phyloP scores from a whole-genome alignment of 2,888 invertebrate species.

The Trypoxylon attenuatum region DNA sequence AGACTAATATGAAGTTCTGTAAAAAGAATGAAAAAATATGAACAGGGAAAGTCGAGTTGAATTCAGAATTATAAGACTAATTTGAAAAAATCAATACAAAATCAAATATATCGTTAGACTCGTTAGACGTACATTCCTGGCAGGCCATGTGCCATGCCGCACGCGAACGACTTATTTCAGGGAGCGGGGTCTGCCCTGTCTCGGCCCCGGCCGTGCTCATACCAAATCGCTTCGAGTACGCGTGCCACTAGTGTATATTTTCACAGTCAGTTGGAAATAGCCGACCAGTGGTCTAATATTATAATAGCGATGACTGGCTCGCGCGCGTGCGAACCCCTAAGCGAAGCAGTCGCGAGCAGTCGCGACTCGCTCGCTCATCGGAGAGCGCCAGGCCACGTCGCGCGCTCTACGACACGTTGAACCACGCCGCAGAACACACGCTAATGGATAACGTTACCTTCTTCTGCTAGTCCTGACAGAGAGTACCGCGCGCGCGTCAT shows the following conservation, averaged over 20 bases:
- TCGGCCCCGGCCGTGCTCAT: too few relatives aligned
- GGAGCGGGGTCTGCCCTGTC: slow-evolving; percentile 23
- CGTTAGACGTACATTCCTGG: slow-evolving; percentile 6
- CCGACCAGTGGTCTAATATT: slow-evolving; percentile 69
- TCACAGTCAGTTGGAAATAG: slow-evolving; percentile 72
- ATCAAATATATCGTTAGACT: too few relatives aligned
- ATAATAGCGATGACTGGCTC: slow-evolving; percentile 66
- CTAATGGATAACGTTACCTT: slow-evolving; percentile 55
- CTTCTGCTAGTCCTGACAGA: slow-evolving; percentile 15
- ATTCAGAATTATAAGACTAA: too few relatives aligned
- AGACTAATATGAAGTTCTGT: too few relatives aligned
- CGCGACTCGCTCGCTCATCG: slow-evolving; percentile 31
- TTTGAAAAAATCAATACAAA: too few relatives aligned
- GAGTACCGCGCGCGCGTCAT: too few relatives aligned
- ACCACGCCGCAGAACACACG: too few relatives aligned
- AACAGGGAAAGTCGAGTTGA: too few relatives aligned
- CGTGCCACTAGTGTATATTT: slow-evolving; percentile 66
- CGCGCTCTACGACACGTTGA: too few relatives aligned
- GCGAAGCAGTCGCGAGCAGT: slow-evolving; percentile 31
- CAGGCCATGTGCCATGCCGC: slow-evolving; percentile 45
- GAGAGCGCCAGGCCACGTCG: too few relatives aligned
- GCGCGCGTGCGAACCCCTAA: slow-evolving; percentile 18
- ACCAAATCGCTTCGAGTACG: slow-evolving; percentile 38
- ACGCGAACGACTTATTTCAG: slow-evolving; percentile 48
- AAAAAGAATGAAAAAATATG: too few relatives aligned